phyloP scores from a whole-genome alignment of 2,888 invertebrate genomes.

The Polydesmus complanatus region DNA sequence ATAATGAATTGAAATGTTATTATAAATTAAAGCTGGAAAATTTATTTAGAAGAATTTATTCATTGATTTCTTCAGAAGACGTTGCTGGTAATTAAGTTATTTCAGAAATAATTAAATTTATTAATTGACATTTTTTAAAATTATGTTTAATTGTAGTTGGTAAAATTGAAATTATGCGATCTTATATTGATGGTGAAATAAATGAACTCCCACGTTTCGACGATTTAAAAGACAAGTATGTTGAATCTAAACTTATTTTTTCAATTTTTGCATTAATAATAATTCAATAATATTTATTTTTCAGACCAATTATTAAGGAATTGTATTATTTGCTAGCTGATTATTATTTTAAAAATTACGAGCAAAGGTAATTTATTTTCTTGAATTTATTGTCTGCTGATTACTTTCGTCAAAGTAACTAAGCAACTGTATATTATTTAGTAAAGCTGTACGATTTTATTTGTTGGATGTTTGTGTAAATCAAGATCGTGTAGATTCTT shows the following conservation, averaged over 20 bases:
- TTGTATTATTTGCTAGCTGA: conserved; percentile 85
- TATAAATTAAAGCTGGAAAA: conserved; percentile 29
- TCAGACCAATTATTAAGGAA: conserved; percentile 37
- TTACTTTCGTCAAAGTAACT: conserved; percentile 1
- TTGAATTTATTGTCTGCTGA: not conserved
- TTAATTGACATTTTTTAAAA: not conserved
- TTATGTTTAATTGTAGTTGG: conserved; percentile 8
- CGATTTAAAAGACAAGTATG: conserved; percentile 19
- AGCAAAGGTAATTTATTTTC: conserved; percentile 35
- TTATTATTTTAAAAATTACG: conserved; percentile 78
- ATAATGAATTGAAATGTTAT: too few relatives aligned
- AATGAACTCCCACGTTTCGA: conserved; percentile 38
- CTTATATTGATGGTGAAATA: conserved; percentile 48
- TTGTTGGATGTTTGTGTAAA: conserved; percentile 67
- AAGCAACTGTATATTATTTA: conserved; percentile 21
- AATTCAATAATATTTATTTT: too few relatives aligned
- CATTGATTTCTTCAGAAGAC: conserved; percentile 26
- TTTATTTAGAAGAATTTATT: conserved; percentile 28
- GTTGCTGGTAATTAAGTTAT: conserved; percentile 21
- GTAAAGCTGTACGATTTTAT: conserved; percentile 64
- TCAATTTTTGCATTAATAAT: not conserved
- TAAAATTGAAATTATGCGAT: conserved; percentile 9
- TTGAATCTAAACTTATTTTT: not conserved
- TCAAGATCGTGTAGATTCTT: conserved; percentile 69
- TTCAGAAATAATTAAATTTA: not conserved